Conservation (phyloP, 2,888 invertebrate species). For the Aleiodes testaceus region DNA sequence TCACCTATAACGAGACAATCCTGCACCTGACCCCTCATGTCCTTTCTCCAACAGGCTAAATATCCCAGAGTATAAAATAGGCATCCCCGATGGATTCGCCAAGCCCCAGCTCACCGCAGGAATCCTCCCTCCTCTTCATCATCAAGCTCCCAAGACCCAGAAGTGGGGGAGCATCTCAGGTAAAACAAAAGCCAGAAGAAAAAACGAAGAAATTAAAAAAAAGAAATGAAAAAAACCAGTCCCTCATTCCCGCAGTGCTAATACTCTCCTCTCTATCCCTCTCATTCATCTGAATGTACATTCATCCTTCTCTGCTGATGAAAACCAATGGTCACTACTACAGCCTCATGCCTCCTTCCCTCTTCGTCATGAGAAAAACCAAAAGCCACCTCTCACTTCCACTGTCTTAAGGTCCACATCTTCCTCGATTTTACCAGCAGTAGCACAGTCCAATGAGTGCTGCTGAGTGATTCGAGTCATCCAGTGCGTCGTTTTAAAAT, state of each 20-base stretch:
- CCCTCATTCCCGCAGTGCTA: constrained; percentile 8
- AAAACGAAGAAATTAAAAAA: constrained; percentile 16
- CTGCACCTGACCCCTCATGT: too few relatives aligned
- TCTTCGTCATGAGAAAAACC: constrained; percentile 46
- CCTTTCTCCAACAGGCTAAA: not conserved
- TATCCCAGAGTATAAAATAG: not conserved
- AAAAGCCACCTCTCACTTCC: constrained; percentile 45
- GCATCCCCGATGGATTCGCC: constrained; percentile 44
- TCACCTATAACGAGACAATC: too few relatives aligned
- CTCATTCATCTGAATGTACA: constrained; percentile 7
- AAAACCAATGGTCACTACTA: constrained; percentile 31
- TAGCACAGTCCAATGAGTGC: constrained; percentile 63
- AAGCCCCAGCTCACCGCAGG: constrained; percentile 38
- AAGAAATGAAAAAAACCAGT: constrained; percentile 44
- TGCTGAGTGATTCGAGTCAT: constrained; percentile 62
- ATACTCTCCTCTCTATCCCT: constrained; percentile 36
- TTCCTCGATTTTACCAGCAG: constrained; percentile 61
- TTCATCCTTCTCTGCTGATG: too few relatives aligned
- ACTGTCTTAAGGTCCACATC: constrained; percentile 60
- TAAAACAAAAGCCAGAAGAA: constrained; percentile 43
- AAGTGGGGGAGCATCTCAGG: constrained; percentile 34
- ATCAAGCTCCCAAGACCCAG: not conserved
- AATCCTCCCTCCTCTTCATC: constrained; percentile 12
- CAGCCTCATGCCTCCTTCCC: constrained; percentile 45
- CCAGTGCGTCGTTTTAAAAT: not conserved